A percentile compares a stretch with the other conserved stretches of the same genome.
phyloP scores from a whole-genome alignment of 2,113 vertebrate genomes.

The Mungos mungo region DNA sequence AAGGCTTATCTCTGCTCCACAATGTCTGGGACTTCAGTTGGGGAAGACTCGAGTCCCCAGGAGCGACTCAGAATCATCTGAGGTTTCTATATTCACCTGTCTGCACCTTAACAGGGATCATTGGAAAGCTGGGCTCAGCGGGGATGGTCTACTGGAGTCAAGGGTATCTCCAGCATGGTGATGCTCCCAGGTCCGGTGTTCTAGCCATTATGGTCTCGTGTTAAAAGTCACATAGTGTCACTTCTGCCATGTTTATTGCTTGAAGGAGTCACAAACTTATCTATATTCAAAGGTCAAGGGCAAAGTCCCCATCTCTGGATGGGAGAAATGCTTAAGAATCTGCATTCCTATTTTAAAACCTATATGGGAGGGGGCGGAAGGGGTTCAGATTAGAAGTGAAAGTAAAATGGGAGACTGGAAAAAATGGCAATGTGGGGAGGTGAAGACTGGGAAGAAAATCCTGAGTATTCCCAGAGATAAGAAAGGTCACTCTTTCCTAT shows the following conservation, averaged over 20 bases:
- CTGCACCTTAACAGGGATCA: too few relatives aligned
- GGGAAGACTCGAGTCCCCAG: neutral
- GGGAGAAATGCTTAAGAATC: neutral
- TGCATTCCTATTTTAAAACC: neutral
- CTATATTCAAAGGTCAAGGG: neutral
- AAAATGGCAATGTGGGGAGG: neutral
- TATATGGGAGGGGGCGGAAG: neutral
- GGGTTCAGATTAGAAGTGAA: neutral
- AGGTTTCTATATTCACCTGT: neutral
- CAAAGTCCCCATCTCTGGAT: neutral
- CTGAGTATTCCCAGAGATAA: neutral
- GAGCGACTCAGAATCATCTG: neutral
- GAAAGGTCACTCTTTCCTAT: neutral
- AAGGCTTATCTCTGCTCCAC: neutral
- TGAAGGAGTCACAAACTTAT: neutral
- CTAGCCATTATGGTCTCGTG: neutral
- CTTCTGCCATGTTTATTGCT: neutral
- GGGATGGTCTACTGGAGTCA: neutral
- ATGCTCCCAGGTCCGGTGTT: neutral
- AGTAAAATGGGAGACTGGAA: neutral
- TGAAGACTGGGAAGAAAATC: neutral
- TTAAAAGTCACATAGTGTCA: too few relatives aligned
- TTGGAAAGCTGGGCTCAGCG: neutral
- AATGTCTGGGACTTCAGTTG: neutral
- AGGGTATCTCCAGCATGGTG: neutral